These are phyloP conservation scores for Ceuthmochares aereus DNA, from an alignment of 2,113 vertebrate genomes.

Conservation along the genomic window DNA sequence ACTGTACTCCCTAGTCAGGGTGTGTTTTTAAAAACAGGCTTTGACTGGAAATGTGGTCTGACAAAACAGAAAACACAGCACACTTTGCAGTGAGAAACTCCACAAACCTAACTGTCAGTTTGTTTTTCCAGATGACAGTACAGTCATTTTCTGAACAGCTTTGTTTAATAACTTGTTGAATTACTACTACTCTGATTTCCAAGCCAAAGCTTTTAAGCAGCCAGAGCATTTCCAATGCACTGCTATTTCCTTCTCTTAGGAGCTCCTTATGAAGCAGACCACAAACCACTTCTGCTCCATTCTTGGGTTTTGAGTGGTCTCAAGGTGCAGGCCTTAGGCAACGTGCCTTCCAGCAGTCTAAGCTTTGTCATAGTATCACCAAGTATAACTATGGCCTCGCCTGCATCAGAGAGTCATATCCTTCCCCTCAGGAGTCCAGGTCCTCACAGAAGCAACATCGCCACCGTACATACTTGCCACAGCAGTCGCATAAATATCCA, in stretches of 20 bases:
- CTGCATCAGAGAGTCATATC: neutral
- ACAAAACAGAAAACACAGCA: neutral
- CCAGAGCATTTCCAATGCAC: neutral
- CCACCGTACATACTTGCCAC: neutral
- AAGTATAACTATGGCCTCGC: neutral
- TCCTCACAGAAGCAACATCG: neutral
- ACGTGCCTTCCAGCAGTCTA: neutral
- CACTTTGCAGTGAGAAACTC: neutral
- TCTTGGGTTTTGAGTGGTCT: neutral
- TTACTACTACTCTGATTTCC: neutral
- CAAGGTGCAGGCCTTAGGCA: neutral
- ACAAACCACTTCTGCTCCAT: neutral
- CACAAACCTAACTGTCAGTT: neutral
- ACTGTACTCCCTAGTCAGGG: neutral
- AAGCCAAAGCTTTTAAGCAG: neutral
- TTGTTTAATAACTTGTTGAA: slow-evolving; percentile 42
- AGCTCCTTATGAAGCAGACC: neutral
- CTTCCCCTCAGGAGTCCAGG: neutral
- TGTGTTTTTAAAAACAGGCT: neutral
- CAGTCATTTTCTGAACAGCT: slow-evolving; percentile 19
- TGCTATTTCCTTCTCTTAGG: neutral
- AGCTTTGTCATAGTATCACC: neutral
- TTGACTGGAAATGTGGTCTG: neutral
- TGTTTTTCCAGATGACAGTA: slow-evolving; percentile 14
- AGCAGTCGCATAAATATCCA: neutral